Percentiles rank a stretch among this genome's conserved stretches.
These are phyloP conservation scores for Brachyhypopomus gauderio DNA, from an alignment of 2,113 vertebrate species.

Conservation along the genomic window DNA sequence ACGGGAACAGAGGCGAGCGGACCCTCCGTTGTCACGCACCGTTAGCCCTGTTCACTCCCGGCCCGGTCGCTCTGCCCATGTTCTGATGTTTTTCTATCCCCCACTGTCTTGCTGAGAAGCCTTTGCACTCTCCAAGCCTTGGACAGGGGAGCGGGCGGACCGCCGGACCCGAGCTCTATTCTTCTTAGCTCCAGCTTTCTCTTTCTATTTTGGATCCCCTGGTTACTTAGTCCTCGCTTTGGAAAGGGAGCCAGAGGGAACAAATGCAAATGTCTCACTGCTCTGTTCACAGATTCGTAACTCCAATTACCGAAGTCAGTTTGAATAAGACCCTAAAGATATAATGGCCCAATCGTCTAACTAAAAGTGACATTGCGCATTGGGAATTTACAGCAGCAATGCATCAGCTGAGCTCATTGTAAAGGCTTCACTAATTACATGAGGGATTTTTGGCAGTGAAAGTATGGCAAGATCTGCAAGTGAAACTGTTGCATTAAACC, in stretches of 20 bases:
- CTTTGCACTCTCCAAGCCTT: conserved; percentile 30
- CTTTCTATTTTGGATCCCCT: conserved; percentile 33
- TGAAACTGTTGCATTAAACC: conserved; percentile 58
- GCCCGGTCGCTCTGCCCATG: conserved; percentile 54
- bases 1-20: conserved; percentile 59
- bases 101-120: conserved; percentile 51
- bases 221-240: background rate
- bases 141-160: conserved; percentile 10
- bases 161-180: conserved; percentile 38
- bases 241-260: background rate
- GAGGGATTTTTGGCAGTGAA: background rate
- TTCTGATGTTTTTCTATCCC: conserved; percentile 21
- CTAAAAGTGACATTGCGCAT: background rate
- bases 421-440: background rate
- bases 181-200: conserved; percentile 41
- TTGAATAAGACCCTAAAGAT: conserved; percentile 56
- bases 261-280: conserved; percentile 35
- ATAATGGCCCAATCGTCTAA: background rate
- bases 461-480: background rate
- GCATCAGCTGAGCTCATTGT: background rate
- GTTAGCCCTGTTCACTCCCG: conserved; percentile 62
- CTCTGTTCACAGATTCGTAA: conserved; percentile 45
- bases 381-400: background rate
- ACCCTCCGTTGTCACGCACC: conserved; percentile 68
- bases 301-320: conserved; percentile 48